Evolutionary conservation across 2,888 invertebrate genomes (phyloP), one percentile per base, ranked within the genome.

Genomic region (Creontiades dilutus): DNA sequence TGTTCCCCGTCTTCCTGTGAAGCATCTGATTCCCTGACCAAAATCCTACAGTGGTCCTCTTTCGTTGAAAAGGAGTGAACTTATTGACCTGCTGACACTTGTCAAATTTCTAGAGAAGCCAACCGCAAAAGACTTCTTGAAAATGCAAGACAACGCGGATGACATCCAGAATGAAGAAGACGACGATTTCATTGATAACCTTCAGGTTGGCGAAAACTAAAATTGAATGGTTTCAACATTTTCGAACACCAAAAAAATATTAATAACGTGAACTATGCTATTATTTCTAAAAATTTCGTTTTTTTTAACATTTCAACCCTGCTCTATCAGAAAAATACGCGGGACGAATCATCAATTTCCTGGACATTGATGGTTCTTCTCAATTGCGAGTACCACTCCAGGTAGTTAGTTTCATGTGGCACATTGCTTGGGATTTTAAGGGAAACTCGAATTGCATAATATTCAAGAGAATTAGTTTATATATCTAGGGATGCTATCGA

Each of bases 31-130:
- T 47, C 37, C 80, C 80, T 47, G 9, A 80, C 27, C 4, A 80
- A 80, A 80, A 80, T 80, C 80, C 5, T 80, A 80, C 16, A 80
- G 80, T 28, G 80, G 80, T 80, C 80, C 80, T 80, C 80, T 80
- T 80, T 3, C 80, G 7, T 80, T 80, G 37, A 80, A 80, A 80
- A 80, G 46, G 27, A 16, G n/a, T n/a, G n/a, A n/a, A n/a, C n/a
- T n/a, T n/a, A 28, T 28, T 13, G 27, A 28, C 27, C 27, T 4
- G 27, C 3, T 7, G 80, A 16, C 80, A 28, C 80, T 80, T 28
- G 80, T 37, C 37, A 28, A 47, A 80, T 80, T 80, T 47, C 80
- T 80, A 37, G 80, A 80, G 80, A 80, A 37, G 23, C 80, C 80
- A 80, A n/a, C 47, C 80, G 9, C 80, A 46, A 80, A 80, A 80